Base-by-base conservation (phyloP, 1,140 invertebrate species). In the Drosophila elegans region DNA sequence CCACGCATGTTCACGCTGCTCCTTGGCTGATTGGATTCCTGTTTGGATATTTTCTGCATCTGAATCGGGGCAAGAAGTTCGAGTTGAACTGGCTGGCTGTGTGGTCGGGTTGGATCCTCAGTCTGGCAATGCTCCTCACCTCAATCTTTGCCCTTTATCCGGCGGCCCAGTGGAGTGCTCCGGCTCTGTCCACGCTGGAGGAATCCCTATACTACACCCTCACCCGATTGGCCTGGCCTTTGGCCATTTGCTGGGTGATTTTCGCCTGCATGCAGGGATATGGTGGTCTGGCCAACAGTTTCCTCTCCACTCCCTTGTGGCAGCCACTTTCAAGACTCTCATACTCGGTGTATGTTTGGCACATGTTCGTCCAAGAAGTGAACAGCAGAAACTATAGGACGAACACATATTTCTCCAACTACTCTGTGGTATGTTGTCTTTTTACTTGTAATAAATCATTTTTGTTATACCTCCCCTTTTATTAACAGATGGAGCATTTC, bases 161-260 rank as follows among this genome's bases (percentile, higher is more conserved):
- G 6, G 75, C 91, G 42, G 73, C 88, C 4, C 10, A 66, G 16
- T 80, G 66, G 27, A 83, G 64, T 54, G 68, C 90, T 38, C 81
- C 90, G 0, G 41, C 41, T 0, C 32, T 83, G 42, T 85, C 91
- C 9, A 55, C 69, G n/a, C 32, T 90, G 4, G 93, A 93, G 52
- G 93, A 94, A 2, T 93, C 95, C 0, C 92, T 95, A 7, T 96
- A 96, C 71, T 94, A 94, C 1, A 93, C 94, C 3, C 92, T 96
- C 3, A 93, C 94, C 41, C 93, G 95, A 41, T 91, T 94, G 2
- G 90, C 93, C 0, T 96, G 96, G 94, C 93, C 93, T 0, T 3
- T 95, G 0, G 93, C 92, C 1, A 44, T 97, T 3, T 93, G 93
- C 1, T 96, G 95, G 95, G 92, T 97, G 3, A 93, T 96, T 9